phyloP scores from a whole-genome alignment of 2,888 invertebrate genomes.

The Micoletzkya japonica region DNA sequence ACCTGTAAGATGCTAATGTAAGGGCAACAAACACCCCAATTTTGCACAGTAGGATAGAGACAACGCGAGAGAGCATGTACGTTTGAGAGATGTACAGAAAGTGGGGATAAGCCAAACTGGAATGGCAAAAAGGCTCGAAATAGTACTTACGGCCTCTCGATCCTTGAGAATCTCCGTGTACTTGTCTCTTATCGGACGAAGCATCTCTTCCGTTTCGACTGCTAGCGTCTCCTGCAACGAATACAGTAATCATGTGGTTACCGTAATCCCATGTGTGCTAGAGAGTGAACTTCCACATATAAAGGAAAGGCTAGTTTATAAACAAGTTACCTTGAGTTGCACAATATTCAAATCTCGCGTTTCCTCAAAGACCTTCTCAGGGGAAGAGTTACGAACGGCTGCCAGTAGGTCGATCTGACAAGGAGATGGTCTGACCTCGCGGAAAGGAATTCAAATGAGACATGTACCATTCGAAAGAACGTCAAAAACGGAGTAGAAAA shows the following conservation, averaged over 20 bases:
- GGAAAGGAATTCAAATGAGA: too few relatives aligned
- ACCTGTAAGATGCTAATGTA: neutral
- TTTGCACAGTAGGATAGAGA: too few relatives aligned
- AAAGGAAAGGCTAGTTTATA: neutral
- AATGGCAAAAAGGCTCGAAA: neutral
- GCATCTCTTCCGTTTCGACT: neutral
- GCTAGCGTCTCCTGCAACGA: constrained; percentile 5
- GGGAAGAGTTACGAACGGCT: neutral
- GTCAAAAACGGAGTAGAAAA: too few relatives aligned
- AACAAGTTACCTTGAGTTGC: constrained; percentile 6
- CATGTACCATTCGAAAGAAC: too few relatives aligned
- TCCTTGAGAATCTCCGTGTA: constrained; percentile 11
- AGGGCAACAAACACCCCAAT: neutral
- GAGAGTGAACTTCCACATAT: neutral
- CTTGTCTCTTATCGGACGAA: constrained; percentile 7
- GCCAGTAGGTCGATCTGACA: constrained; percentile 27
- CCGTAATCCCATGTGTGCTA: neutral
- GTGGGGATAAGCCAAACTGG: too few relatives aligned
- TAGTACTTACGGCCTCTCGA: constrained; percentile 3
- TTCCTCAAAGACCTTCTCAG: neutral
- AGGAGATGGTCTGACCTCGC: too few relatives aligned
- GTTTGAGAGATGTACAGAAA: too few relatives aligned
- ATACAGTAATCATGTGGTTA: neutral
- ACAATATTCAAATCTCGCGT: constrained; percentile 12
- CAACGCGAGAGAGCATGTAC: too few relatives aligned